Evolutionary conservation across 2,888 invertebrate genomes (phyloP), one percentile per base, ranked within the genome.

Genomic region (Sericinus montela): DNA sequence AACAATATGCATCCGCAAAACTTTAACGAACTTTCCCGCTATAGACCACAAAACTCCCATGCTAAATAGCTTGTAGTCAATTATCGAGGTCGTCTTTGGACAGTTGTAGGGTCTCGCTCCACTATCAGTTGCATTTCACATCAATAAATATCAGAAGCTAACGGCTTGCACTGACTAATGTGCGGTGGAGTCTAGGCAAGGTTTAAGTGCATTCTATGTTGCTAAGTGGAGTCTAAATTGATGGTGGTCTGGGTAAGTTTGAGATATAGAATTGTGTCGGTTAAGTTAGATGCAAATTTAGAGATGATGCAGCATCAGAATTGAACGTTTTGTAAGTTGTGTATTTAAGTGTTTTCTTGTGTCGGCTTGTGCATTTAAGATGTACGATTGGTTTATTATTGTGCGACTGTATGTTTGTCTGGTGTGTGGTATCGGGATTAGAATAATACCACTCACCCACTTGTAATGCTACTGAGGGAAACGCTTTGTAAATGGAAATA

Each of bases 151-250:
- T 38, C 19, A 39, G 45, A 19, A 46, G 41, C 51, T 51, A 51
- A 51, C 51, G 51, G 51, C 16, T 4, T 28, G n/a, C 42, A 3
- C 43, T 51, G 54, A 54, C 39, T 54, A 51, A 54, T 54, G 48
- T 32, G 35, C 49, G 36, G 49, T 49, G 45, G 49, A 39, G 38
- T 32, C 32, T 38, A 25, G 15, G 34, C 16, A 16, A 16, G 36
- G 45, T 36, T 29, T 49, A 49, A 49, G 49, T 45, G 48, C 51
- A 51, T 55, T 58, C 57, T 51, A 51, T 44, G 49, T 40, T 49
- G 56, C 57, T 59, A 63, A 63, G 57, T 57, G 59, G 55, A 49
- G 41, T 23, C 48, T 52, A 44, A 60, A 62, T 63, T 59, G 62
- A 65, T 63, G 59, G 52, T 40, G 53, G 57, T 55, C 51, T 54